These are phyloP conservation scores for Platynereis dumerilii DNA, from an alignment of 2,888 invertebrate species.

Conservation along the genomic window DNA sequence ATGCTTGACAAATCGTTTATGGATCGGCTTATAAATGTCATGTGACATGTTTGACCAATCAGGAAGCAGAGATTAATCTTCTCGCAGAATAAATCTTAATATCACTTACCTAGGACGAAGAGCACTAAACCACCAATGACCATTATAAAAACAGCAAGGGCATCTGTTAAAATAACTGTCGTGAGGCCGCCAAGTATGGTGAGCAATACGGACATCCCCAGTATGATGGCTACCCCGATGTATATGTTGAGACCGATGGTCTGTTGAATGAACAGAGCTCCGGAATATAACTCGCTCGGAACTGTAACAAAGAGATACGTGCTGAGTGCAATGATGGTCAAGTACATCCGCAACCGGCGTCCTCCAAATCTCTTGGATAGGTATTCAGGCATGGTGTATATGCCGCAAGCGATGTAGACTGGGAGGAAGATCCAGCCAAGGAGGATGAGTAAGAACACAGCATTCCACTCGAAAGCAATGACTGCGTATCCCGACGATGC, in stretches of 20 bases:
- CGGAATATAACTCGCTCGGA: constrained; percentile 44
- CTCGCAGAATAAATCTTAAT: background rate
- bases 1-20: too few relatives aligned
- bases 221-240: constrained; percentile 51
- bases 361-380: constrained; percentile 32
- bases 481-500: constrained; percentile 34
- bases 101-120: constrained; percentile 25
- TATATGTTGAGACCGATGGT: constrained; percentile 57
- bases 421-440: constrained; percentile 34
- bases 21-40: too few relatives aligned
- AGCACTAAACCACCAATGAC: constrained; percentile 30
- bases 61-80: too few relatives aligned
- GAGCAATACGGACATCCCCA: constrained; percentile 46
- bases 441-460: constrained; percentile 27
- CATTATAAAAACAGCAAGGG: constrained; percentile 34
- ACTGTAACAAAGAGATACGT: constrained; percentile 32
- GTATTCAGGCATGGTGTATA: constrained; percentile 37
- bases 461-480: constrained; percentile 37
- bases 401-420: constrained; percentile 34
- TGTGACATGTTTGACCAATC: too few relatives aligned
- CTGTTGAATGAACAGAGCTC: constrained; percentile 50
- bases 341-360: constrained; percentile 27
- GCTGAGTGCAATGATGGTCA: constrained; percentile 25
- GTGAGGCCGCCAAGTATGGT: constrained; percentile 50
- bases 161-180: constrained; percentile 36